Base-by-base conservation (phyloP, 2,888 invertebrate genomes). In the Zonitis immaculata region DNA sequence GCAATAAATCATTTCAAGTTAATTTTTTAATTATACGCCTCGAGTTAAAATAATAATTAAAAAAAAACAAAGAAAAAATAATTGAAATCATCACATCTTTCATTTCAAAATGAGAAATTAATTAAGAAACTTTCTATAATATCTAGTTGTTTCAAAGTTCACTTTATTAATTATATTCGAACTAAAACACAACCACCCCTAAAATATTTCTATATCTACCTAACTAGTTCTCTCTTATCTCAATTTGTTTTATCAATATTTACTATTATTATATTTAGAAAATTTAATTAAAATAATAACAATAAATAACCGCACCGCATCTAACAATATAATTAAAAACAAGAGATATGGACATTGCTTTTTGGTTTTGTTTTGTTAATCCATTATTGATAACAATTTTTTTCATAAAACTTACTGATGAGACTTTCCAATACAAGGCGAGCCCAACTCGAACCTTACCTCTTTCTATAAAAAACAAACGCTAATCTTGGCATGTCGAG, bases 191-290 rank as follows among this genome's bases (percentile, higher is more conserved):
- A 20, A 39, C 39, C 5, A 39, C 18, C 39, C 39, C 16, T 20
- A 39, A 39, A 6, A 26, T 39, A 18, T 2, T 16, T 35, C 16
- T 11, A 39, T 18, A 22, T 18, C n/a, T n/a, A n/a, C n/a, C n/a
- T n/a, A n/a, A n/a, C n/a, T n/a, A n/a, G n/a, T n/a, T n/a, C n/a
- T 39, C 39, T 18, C 39, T 39, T 39, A 39, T 39, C 39, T 39
- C 18, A 20, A 11, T 39, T n/a, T 20, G 18, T 39, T 20, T 39
- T 39, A 39, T 20, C 39, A n/a, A n/a, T n/a, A n/a, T 35, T 11
- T 2, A n/a, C 11, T 18, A 39, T 20, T 11, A 20, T 9, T 18
- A 39, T 39, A 20, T 11, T 39, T 20, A n/a, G 20, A 5, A 22
- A 22, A 39, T 39, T 39, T 39, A 39, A 39, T 39, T 39, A 39